Conservation (phyloP, 2,113 vertebrate species). For the Salvelinus namaycush region DNA sequence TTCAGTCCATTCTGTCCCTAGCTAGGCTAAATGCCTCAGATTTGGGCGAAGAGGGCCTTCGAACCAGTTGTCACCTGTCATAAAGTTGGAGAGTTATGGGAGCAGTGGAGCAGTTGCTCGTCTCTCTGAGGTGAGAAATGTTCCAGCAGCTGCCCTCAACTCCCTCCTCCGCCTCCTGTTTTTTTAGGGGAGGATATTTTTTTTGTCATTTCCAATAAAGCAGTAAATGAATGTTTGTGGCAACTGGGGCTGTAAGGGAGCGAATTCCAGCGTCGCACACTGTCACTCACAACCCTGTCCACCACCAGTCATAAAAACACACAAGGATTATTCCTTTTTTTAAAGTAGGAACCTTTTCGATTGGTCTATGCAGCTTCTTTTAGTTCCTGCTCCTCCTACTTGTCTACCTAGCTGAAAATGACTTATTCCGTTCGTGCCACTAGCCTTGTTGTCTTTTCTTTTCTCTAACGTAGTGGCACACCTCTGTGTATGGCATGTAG, state of each 20-base stretch:
- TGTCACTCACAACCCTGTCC: slow-evolving; percentile 62
- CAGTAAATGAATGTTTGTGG: slow-evolving; percentile 71
- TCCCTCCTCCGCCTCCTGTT: slow-evolving; percentile 32
- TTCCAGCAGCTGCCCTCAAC: slow-evolving; percentile 80
- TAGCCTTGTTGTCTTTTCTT: slow-evolving; percentile 12
- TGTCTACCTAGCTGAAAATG: neutral
- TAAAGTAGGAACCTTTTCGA: slow-evolving; percentile 20
- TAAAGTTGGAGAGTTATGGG: slow-evolving; percentile 47
- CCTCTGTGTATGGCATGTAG: slow-evolving; percentile 37
- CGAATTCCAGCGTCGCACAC: slow-evolving; percentile 50
- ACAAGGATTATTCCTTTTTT: slow-evolving; percentile 22
- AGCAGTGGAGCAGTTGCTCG: slow-evolving; percentile 83
- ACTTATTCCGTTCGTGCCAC: slow-evolving; percentile 23
- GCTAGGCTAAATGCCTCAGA: slow-evolving; percentile 69
- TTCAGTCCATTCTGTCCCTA: slow-evolving; percentile 61
- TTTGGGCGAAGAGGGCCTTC: slow-evolving; percentile 74
- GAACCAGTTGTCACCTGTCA: slow-evolving; percentile 90
- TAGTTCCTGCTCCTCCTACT: slow-evolving; percentile 24
- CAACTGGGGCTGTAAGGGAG: slow-evolving; percentile 59
- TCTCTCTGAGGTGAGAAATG: slow-evolving; percentile 72
- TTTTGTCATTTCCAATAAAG: slow-evolving; percentile 71
- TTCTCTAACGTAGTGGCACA: slow-evolving; percentile 30
- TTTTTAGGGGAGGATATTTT: slow-evolving; percentile 48
- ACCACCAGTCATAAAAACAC: slow-evolving; percentile 60
- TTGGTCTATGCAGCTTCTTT: slow-evolving; percentile 10